Evolutionary conservation across 92 coral and sea anemone species (phyloP).

Genomic region (Siderastrea siderea): DNA sequence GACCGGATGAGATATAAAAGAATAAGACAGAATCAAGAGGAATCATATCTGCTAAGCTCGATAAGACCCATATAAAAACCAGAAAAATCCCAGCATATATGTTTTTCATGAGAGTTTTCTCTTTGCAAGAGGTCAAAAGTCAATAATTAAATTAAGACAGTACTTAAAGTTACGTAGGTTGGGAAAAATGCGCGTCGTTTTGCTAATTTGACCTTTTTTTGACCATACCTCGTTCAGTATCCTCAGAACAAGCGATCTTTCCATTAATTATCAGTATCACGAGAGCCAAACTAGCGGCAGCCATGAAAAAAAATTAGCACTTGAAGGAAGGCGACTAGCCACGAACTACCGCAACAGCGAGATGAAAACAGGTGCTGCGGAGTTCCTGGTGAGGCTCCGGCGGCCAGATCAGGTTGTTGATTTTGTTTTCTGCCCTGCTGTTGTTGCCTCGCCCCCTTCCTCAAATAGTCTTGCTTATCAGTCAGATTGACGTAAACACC

Average conservation of each 20-base stretch:
- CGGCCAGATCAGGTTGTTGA: neutral
- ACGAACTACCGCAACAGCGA: neutral
- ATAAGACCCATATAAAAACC: neutral
- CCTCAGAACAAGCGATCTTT: slow-evolving; percentile 1
- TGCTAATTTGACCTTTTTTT: neutral
- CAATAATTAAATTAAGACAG: neutral
- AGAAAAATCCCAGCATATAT: neutral
- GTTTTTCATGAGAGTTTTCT: neutral
- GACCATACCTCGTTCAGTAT: neutral
- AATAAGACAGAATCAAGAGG: neutral
- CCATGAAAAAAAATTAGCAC: neutral
- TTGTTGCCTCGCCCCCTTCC: neutral
- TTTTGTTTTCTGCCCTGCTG: neutral
- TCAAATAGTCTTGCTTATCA: neutral
- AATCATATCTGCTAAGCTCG: neutral
- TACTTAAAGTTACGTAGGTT: neutral
- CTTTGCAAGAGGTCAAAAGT: neutral
- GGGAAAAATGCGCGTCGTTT: neutral
- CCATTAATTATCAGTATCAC: slow-evolving; percentile 3
- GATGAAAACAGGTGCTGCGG: neutral
- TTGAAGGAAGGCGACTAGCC: neutral
- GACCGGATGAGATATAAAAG: neutral
- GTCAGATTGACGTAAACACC: neutral
- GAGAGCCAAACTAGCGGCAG: slow-evolving; percentile 4
- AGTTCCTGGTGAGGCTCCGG: neutral